Evolutionary conservation across 1,140 invertebrate species (phyloP).

Genomic region (Doryteuthis pealeii): DNA sequence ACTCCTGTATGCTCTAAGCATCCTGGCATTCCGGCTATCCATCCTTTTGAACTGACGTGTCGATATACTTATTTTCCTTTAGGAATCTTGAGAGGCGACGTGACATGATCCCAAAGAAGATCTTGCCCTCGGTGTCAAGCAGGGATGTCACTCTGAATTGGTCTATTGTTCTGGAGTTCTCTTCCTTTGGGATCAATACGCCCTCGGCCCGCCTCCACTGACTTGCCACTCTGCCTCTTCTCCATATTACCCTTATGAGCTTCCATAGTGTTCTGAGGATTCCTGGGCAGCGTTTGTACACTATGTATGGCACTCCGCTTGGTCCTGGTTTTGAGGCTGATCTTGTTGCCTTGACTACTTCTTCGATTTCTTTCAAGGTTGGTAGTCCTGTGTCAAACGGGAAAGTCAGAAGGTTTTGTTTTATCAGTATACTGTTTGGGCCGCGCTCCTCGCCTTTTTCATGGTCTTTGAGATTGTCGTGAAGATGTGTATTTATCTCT

Average conservation of each 20-base stretch:
- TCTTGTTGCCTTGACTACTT: not conserved
- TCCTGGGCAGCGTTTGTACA: not conserved
- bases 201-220: not conserved
- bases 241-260: not conserved
- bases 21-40: not conserved
- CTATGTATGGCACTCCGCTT: not conserved
- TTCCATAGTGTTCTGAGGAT: not conserved
- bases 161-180: too few relatives aligned
- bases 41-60: not conserved
- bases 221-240: not conserved
- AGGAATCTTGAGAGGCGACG: not conserved
- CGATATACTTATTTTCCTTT: not conserved
- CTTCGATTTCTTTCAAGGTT: not conserved
- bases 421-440: too few relatives aligned
- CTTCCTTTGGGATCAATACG: not conserved
- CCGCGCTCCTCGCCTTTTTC: too few relatives aligned
- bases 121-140: not conserved
- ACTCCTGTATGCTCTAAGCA: too few relatives aligned
- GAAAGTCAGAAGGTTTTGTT: too few relatives aligned
- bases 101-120: not conserved
- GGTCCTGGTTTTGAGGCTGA: not conserved
- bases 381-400: not conserved
- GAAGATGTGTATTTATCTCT: too few relatives aligned
- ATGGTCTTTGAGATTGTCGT: too few relatives aligned
- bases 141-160: too few relatives aligned